These are phyloP conservation scores for Lophochroa leadbeateri DNA, from an alignment of 2,113 vertebrate species.

Conservation along the genomic window DNA sequence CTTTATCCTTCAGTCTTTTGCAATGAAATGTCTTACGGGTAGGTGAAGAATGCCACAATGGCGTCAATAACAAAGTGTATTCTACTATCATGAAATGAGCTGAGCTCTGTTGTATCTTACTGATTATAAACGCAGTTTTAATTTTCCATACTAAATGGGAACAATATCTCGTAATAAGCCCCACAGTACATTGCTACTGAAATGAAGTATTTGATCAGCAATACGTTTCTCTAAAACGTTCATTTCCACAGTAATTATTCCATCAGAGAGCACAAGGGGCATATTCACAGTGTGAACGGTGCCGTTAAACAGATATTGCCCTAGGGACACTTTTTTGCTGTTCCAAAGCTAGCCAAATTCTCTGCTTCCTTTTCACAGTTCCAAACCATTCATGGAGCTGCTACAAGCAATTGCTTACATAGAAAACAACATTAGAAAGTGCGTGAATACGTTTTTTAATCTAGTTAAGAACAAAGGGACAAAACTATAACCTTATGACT, in stretches of 20 bases:
- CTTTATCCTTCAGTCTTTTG: neutral
- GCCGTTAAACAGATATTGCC: neutral
- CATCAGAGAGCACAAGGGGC: neutral
- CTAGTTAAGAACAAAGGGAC: neutral
- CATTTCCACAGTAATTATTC: neutral
- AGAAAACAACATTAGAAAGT: neutral
- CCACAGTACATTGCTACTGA: neutral
- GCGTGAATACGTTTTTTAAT: neutral
- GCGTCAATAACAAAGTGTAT: neutral
- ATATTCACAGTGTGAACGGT: neutral
- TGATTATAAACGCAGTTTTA: neutral
- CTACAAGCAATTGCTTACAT: neutral
- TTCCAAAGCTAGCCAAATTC: neutral
- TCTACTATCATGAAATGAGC: neutral
- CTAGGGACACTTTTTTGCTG: neutral
- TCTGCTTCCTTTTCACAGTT: neutral
- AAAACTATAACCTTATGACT: neutral
- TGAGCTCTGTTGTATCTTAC: neutral
- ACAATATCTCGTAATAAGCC: neutral
- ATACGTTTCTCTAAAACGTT: neutral
- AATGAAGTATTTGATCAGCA: neutral
- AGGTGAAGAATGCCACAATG: neutral
- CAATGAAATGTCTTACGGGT: neutral
- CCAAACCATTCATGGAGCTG: neutral
- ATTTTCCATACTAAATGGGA: neutral